Evolutionary conservation across 1,140 invertebrate species (phyloP), one percentile per base, ranked within the genome.

Genomic region (Orius insidiosus): DNA sequence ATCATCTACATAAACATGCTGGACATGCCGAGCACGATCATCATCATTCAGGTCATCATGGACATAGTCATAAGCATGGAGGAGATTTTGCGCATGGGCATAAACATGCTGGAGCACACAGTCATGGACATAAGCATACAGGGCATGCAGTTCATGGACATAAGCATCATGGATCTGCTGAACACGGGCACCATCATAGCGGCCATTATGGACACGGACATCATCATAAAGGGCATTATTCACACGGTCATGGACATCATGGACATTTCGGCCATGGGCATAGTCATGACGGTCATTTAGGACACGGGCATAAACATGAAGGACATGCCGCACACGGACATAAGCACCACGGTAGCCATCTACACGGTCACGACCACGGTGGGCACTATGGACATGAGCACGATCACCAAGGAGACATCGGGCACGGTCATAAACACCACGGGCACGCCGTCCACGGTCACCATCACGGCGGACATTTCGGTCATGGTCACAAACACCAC

Each of bases 281-380:
- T 38, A 48, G 45, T 37, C 50, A 52, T 30, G 15, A 31, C 11
- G 50, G 50, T 5, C 41, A 48, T 30, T 43, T 33, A 2, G 46
- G 45, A 7, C 50, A 52, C 37, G 50, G 50, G n/a, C 50, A 52
- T 36, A 46, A 52, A 35, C 51, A 52, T 35, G 30, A n/a, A 13
- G 49, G 45, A 2, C 49, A 50, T n/a, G 18, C 18, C 2, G 36
- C 19, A 6, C 42, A 45, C 35, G 35, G 13, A 8, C 48, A 50
- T 15, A 40, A 45, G 11, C 48, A 50, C 11, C 13, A 35, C 13
- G 50, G 50, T 14, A 33, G 44, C 18, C n/a, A 24, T 9, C 34
- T 37, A 2, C 19, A 30, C 34, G 40, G 15, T 5, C 50, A 52
- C 33, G 40, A 48, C 11, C 50, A 52, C 40, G 34, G 31, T 15